phyloP scores from a whole-genome alignment of 37 sponge, comb jelly and placozoan genomes.

The Chondrilla cf. caribensis region DNA sequence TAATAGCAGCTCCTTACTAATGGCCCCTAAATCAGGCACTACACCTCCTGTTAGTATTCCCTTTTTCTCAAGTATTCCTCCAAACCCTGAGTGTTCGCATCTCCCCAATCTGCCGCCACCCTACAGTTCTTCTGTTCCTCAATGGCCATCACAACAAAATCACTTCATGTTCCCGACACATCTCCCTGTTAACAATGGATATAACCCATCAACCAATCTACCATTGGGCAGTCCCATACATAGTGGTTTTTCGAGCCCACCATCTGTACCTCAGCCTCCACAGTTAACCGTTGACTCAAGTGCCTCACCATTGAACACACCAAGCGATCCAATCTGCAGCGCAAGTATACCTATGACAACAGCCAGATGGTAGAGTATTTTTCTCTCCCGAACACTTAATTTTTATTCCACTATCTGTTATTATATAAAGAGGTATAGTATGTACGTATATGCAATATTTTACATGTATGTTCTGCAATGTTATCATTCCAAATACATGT shows the following conservation, averaged over 20 bases:
- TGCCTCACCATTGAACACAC: constrained; percentile 11
- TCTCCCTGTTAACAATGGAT: constrained; percentile 18
- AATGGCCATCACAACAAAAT: constrained; percentile 61
- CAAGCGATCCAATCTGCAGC: constrained; percentile 19
- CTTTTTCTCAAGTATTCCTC: constrained; percentile 62
- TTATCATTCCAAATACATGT: not conserved
- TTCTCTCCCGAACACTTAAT: too few relatives aligned
- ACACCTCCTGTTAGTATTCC: constrained; percentile 44
- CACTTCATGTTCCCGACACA: constrained; percentile 77
- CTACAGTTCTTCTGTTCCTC: constrained; percentile 22
- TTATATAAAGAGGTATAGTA: not conserved
- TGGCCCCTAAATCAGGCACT: constrained; percentile 81
- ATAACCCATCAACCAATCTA: not conserved
- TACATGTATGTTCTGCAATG: not conserved
- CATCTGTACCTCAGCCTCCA: constrained; percentile 11
- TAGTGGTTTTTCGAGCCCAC: constrained; percentile 15
- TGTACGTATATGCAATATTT: not conserved
- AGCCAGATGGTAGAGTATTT: constrained; percentile 19
- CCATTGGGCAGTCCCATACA: not conserved
- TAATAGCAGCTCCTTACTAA: constrained; percentile 69
- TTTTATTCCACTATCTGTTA: too few relatives aligned
- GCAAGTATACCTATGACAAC: constrained; percentile 20
- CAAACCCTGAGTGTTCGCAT: constrained; percentile 11
- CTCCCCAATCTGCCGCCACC: constrained; percentile 28
- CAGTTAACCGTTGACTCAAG: constrained; percentile 9